Conservation (phyloP, 2,113 vertebrate genomes). For the Diglossa brunneiventris region DNA sequence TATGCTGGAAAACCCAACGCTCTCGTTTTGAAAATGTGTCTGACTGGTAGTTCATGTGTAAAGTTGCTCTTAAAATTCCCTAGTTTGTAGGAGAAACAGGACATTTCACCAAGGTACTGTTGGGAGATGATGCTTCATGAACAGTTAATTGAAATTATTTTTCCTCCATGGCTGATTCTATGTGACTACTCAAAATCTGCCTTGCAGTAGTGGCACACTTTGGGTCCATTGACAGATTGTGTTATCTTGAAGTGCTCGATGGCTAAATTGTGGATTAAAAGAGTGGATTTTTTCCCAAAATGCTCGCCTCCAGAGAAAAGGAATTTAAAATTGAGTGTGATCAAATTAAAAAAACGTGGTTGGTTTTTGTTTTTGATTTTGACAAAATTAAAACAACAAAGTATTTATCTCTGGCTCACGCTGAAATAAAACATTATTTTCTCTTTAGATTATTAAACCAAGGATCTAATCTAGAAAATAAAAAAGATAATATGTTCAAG, state of each 20-base stretch:
- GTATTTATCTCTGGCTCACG: neutral
- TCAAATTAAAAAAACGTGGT: neutral
- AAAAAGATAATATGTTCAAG: neutral
- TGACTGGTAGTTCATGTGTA: neutral
- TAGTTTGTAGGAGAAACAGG: neutral
- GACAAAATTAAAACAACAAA: neutral
- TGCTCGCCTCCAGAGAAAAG: neutral
- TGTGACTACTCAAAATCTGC: neutral
- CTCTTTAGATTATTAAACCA: neutral
- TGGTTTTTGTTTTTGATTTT: neutral
- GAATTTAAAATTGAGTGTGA: fast-evolving
- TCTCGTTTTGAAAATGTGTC: neutral
- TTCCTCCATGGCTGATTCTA: neutral
- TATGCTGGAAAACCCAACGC: neutral
- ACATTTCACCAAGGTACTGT: neutral
- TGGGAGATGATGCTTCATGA: neutral
- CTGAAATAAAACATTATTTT: neutral
- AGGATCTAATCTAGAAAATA: neutral
- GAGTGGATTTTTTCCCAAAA: neutral
- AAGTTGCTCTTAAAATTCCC: neutral
- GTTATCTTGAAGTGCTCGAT: neutral
- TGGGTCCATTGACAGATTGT: neutral
- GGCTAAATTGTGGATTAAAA: neutral
- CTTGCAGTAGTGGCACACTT: neutral
- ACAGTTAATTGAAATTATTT: neutral